Base-by-base conservation (phyloP, 2,888 invertebrate species). In the Lobophora halterata region DNA sequence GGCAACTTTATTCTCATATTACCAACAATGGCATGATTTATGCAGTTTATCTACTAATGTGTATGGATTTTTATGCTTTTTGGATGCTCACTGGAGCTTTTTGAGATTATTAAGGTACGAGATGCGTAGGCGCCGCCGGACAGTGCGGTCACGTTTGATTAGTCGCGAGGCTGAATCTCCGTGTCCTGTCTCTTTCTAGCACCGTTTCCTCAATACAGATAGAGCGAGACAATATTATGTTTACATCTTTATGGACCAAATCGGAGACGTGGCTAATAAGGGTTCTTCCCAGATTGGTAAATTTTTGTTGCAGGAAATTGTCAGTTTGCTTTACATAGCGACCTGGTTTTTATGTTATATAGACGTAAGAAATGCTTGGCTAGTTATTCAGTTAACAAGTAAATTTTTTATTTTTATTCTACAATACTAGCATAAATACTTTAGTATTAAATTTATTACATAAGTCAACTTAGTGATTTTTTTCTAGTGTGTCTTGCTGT, bases 121-220 rank as follows among this genome's bases (percentile, higher is more conserved):
- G 79, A 81, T 81, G 82, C 79, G 77, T 70, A 61, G 53, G 71
- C 79, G 77, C 69, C 62, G 49, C 64, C 64, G 78, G 85, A 81
- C 77, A 81, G 71, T 77, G n/a, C n/a, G 74, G 86, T 81, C 72
- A 85, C 83, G 86, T 73, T 64, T 83, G 68, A 86, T 86, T 85
- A 82, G 83, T 59, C 71, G 62, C 69, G 75, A 66, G 66, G 71
- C 75, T 73, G 74, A 76, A 74, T 75, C 75, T 70, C 61, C 36
- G 63, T 55, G 47, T 54, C 58, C 66, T 36, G 63, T 81, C 86
- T 74, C 79, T 58, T 38, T 83, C 71, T 26, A 35, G 19, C 68
- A 12, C 26, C 9, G 23, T 29, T 11, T 43, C 14, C 14, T 20
- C 9, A 7, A 18, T 14, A 38, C 48, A 36, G 64, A 51, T 48